Conservation (phyloP, 2,113 vertebrate species). For the Gasterosteus nipponicus region DNA sequence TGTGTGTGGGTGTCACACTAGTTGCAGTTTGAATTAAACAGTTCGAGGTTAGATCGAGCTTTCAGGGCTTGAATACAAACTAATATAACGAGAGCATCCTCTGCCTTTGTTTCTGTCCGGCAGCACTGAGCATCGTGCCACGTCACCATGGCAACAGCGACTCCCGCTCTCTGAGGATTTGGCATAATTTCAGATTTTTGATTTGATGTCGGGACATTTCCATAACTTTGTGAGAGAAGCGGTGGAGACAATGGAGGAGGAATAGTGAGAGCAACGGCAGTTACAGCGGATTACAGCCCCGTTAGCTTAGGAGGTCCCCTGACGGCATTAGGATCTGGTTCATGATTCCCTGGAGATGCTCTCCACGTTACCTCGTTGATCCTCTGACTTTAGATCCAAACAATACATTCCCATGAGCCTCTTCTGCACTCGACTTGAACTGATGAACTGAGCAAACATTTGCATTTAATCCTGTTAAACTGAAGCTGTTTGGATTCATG, state of each 20-base stretch:
- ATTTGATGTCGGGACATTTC: neutral
- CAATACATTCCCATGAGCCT: no score
- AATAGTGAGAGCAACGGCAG: neutral
- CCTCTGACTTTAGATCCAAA: no score
- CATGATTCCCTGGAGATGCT: no score
- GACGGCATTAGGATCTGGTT: no score
- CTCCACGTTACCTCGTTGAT: no score
- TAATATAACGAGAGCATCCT: neutral
- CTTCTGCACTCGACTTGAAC: no score
- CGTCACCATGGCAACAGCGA: slow-evolving; percentile 9
- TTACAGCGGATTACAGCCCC: neutral
- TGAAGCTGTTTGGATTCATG: no score
- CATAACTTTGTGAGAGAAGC: neutral
- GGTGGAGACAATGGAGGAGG: neutral
- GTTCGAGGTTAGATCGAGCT: neutral
- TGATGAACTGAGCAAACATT: no score
- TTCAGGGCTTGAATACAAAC: slow-evolving; percentile 13
- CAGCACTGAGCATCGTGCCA: neutral
- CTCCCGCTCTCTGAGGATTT: neutral
- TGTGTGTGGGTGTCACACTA: neutral
- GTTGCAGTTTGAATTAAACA: neutral
- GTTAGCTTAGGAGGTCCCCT: no score
- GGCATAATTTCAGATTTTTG: neutral
- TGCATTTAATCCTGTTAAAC: no score
- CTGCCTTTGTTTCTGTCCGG: neutral